Conservation (phyloP, 2,113 vertebrate species). For the Brienomyrus longianalis region DNA sequence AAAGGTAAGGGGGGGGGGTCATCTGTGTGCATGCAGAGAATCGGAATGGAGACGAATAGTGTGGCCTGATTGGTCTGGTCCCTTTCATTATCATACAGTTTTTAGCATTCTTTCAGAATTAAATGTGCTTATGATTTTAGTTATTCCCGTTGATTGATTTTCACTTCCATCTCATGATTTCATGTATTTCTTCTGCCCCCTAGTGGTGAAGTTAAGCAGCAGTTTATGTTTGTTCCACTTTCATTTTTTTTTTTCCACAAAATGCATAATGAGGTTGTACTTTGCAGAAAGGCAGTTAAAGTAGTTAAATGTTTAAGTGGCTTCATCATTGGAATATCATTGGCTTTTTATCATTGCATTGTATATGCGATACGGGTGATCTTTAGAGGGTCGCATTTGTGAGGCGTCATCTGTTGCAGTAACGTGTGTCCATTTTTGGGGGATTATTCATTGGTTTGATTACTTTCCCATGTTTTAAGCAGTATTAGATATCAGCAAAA, state of each 20-base stretch:
- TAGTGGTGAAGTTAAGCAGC: slow-evolving; percentile 8
- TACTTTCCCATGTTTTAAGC: neutral
- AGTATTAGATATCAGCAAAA: neutral
- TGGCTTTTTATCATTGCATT: neutral
- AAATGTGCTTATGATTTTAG: neutral
- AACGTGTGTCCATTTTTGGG: neutral
- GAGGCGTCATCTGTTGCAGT: neutral
- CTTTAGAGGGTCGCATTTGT: neutral
- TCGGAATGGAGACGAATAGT: neutral
- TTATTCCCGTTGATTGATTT: neutral
- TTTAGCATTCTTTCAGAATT: neutral
- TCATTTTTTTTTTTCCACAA: neutral
- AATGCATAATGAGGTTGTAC: neutral
- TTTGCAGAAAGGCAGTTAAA: neutral
- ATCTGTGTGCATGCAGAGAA: neutral
- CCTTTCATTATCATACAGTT: neutral
- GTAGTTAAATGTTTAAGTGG: neutral
- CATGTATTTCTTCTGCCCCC: neutral
- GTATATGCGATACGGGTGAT: neutral
- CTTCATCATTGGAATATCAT: neutral
- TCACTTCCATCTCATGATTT: neutral
- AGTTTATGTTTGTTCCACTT: no score
- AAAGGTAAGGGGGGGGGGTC: slow-evolving; percentile 65
- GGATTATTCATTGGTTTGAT: neutral
- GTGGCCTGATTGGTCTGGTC: neutral